phyloP scores from a whole-genome alignment of 1,140 invertebrate genomes.

The Anthonomus grandis region DNA sequence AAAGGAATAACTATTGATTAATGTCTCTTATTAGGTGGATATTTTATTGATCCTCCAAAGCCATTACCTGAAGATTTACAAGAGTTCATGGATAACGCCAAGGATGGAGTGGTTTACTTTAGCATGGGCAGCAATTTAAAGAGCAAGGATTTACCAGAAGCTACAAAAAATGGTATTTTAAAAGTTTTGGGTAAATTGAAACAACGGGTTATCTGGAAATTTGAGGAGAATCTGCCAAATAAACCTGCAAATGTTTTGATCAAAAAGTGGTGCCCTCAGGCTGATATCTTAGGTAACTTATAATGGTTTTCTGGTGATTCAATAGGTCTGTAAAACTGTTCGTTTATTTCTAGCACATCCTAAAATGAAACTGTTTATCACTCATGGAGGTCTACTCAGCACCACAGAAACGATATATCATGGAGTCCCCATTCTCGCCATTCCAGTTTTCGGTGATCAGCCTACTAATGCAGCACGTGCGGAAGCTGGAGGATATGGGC shows the following conservation, averaged over 20 bases:
- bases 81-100: constrained; percentile 55
- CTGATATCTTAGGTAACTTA: constrained; percentile 61
- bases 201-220: constrained; percentile 64
- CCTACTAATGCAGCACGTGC: constrained; percentile 50
- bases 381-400: constrained; percentile 69
- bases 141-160: constrained; percentile 48
- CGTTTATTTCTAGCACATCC: constrained; percentile 56
- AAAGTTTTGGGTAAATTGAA: constrained; percentile 53
- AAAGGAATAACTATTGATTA: no score
- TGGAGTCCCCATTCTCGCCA: constrained; percentile 65
- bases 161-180: constrained; percentile 52
- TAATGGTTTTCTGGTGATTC: not conserved
- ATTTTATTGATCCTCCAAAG: constrained; percentile 35
- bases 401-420: constrained; percentile 68
- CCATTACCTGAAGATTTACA: constrained; percentile 54
- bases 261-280: constrained; percentile 65
- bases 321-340: not conserved
- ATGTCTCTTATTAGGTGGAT: no score
- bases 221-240: constrained; percentile 53
- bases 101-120: constrained; percentile 64
- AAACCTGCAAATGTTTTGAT: constrained; percentile 62
- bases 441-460: constrained; percentile 66
- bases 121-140: constrained; percentile 61
- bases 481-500: constrained; percentile 37
- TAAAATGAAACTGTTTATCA: constrained; percentile 67